These are phyloP conservation scores for Stegophylla sp. DNA, from an alignment of 2,888 invertebrate species.

Conservation along the genomic window DNA sequence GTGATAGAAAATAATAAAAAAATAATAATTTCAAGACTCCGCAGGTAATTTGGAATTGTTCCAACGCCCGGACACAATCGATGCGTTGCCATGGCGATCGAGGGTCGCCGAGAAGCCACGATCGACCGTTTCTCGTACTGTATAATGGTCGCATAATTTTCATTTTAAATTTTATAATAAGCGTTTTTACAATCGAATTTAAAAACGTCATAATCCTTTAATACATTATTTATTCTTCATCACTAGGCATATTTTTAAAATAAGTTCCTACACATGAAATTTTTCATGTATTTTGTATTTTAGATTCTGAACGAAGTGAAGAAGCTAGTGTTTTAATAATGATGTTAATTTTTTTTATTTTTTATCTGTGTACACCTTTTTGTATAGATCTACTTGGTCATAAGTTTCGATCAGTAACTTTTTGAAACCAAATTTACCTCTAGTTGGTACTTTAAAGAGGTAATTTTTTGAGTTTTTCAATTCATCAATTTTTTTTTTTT, in stretches of 20 bases:
- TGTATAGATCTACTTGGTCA: too few species aligned
- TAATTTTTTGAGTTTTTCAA: too few species aligned
- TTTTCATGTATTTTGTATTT: too few species aligned
- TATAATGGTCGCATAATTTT: conserved; percentile 26
- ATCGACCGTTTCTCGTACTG: conserved; percentile 49
- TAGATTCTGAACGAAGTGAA: too few species aligned
- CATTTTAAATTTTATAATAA: conserved; percentile 6
- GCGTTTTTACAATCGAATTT: background rate
- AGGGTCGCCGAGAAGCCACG: conserved; percentile 43
- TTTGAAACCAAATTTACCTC: too few species aligned
- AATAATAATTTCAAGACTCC: conserved; percentile 39
- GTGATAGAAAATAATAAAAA: conserved; percentile 25
- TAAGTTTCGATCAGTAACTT: too few species aligned
- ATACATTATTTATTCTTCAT: background rate
- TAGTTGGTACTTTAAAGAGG: too few species aligned
- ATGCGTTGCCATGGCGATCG: conserved; percentile 61
- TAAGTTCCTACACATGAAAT: background rate
- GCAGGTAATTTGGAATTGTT: conserved; percentile 52
- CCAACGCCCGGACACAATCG: conserved; percentile 61
- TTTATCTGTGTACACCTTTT: too few species aligned
- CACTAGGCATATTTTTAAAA: background rate
- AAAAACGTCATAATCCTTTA: background rate
- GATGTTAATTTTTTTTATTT: too few species aligned
- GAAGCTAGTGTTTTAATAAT: too few species aligned
- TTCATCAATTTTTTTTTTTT: too few species aligned